These are phyloP conservation scores for Nasonovia ribisnigri DNA, from an alignment of 2,888 invertebrate genomes.

Conservation along the genomic window DNA sequence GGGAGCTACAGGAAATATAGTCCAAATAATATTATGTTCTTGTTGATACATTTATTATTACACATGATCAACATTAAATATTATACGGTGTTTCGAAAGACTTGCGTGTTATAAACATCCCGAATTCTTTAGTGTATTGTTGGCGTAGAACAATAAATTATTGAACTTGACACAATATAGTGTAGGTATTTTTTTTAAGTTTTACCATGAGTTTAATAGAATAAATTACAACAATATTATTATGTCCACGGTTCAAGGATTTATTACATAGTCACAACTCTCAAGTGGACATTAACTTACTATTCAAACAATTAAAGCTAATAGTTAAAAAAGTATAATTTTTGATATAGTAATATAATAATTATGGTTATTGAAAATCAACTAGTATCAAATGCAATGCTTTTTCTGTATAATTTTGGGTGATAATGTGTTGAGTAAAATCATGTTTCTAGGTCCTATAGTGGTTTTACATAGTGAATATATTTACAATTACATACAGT, in stretches of 20 bases:
- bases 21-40: background rate
- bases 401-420: background rate
- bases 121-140: background rate
- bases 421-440: background rate
- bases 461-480: too few relatives aligned
- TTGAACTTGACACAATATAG: background rate
- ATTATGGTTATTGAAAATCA: background rate
- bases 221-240: background rate
- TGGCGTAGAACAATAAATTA: background rate
- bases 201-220: background rate
- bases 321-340: background rate
- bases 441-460: background rate
- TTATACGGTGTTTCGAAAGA: background rate
- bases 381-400: background rate
- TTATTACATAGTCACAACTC: background rate
- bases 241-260: background rate
- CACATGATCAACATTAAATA: background rate
- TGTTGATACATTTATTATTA: background rate
- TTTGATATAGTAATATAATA: too few relatives aligned
- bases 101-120: background rate
- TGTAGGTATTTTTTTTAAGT: background rate
- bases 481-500: too few relatives aligned
- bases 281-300: background rate
- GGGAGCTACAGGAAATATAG: background rate
- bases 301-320: background rate